Percentiles rank a stretch among this genome's conserved stretches.
phyloP scores from a whole-genome alignment of 2,888 invertebrate species.

The Hymenopus coronatus region DNA sequence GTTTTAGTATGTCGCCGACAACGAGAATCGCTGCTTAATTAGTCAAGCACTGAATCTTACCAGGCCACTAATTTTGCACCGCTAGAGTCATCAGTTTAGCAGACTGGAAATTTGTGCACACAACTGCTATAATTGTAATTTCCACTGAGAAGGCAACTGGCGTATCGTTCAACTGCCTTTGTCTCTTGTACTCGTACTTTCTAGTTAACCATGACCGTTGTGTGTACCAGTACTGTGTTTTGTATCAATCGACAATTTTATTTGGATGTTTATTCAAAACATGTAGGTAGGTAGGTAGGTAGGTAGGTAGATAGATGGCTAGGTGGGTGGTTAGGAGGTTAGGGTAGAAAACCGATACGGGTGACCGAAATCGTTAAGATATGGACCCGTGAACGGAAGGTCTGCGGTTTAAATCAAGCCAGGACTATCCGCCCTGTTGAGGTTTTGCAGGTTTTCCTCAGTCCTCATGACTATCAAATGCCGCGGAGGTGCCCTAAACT shows the following conservation, averaged over 20 bases:
- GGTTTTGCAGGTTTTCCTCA: no score
- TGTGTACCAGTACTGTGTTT: background rate
- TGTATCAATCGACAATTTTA: background rate
- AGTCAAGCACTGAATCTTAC: background rate
- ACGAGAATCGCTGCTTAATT: background rate
- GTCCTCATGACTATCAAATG: no score
- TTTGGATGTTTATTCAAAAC: no score
- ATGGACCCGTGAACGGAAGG: no score
- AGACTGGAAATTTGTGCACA: constrained; percentile 17
- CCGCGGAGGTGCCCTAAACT: no score
- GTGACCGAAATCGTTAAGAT: no score
- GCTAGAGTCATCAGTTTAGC: background rate
- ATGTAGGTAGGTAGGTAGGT: no score
- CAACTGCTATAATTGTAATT: constrained; percentile 8
- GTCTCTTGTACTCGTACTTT: background rate
- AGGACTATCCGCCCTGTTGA: no score
- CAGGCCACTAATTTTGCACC: background rate
- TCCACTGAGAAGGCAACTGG: constrained; percentile 2
- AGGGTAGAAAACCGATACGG: no score
- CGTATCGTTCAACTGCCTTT: constrained; percentile 16
- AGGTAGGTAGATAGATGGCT: no score
- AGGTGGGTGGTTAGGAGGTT: no score
- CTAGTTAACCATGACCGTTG: background rate
- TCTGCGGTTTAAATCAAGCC: no score
- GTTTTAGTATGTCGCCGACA: background rate